A percentile compares a stretch with the other conserved stretches of the same genome.
These are phyloP conservation scores for Spermophilus dauricus DNA, from an alignment of 2,113 vertebrate genomes.

Conservation along the genomic window DNA sequence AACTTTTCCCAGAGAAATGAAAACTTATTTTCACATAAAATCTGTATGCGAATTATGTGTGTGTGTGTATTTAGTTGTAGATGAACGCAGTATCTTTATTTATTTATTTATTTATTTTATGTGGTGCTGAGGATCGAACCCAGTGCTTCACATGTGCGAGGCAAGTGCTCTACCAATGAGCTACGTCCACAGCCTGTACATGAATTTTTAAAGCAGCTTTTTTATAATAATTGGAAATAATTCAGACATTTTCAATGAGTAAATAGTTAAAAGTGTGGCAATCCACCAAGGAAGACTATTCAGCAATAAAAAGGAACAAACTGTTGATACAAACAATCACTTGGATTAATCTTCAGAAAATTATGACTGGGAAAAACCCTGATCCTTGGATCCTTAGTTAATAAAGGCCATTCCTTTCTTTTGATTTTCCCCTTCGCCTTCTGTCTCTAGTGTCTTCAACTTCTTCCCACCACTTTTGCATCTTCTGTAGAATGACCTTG, in stretches of 20 bases:
- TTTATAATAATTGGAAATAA: neutral
- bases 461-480: neutral
- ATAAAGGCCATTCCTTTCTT: neutral
- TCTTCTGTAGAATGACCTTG: neutral
- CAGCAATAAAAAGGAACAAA: neutral
- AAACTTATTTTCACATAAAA: slow-evolving; percentile 19
- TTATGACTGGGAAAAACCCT: neutral
- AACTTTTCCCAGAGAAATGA: slow-evolving; percentile 4
- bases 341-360: neutral
- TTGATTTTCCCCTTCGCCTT: neutral
- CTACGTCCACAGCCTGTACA: no score
- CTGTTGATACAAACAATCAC: neutral
- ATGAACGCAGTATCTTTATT: no score
- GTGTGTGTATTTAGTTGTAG: no score
- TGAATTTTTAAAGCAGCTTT: slow-evolving; percentile 9
- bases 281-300: neutral
- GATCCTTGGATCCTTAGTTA: neutral
- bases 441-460: neutral
- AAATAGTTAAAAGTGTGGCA: neutral
- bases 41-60: neutral
- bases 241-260: neutral
- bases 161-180: no score
- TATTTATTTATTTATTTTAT: no score
- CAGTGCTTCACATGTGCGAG: no score
- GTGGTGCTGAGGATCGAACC: no score